Evolutionary conservation across 2,797 vertebrate genomes (phyloP), one percentile per base, ranked within the genome.

Genomic region (Halcyon badia): DNA sequence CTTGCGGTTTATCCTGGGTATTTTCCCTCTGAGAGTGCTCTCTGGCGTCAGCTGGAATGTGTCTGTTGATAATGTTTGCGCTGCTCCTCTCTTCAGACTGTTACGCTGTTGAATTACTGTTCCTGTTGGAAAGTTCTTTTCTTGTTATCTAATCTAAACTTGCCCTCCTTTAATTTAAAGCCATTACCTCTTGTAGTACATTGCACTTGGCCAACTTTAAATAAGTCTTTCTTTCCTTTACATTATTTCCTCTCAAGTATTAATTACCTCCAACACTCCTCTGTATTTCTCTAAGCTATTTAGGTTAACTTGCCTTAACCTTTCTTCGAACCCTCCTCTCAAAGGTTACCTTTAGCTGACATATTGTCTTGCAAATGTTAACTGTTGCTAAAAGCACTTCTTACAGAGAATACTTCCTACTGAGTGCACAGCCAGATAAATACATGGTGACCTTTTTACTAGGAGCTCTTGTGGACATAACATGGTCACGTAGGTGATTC

Each of bases 341-440:
- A 96, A 96, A 96, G 95, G 97, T 96, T 96, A 90, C 37, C 6
- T 7, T 91, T 87, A 60, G 90, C 84, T 97, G 96, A 96, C 94
- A 97, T 97, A 87, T 73, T 95, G 89, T 93, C 95, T 97, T 95
- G 93, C 86, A 96, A 96, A 97, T 96, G 96, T 97, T 97, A 96
- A 94, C 89, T 79, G 51, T 97, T 89, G 89, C 94, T 96, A 87
- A 90, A 94, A 96, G 92, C 89, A 68, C 86, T 96, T 96, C 78
- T 83, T 66, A 46, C 1, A 78, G 83, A 96, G 83, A 89, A 83
- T 62, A 20, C 39, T 96, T 91, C 76, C 82, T 83, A n/a, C 39
- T 0, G 16, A 79, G 78, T 3, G 2, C 58, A 70, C 76, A 90
- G 78, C 83, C 83, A 68, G 80, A 87, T 86, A 90, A 95, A 91